Base-by-base conservation (phyloP, 1,140 invertebrate genomes). In the Drosophila nebulosa region DNA sequence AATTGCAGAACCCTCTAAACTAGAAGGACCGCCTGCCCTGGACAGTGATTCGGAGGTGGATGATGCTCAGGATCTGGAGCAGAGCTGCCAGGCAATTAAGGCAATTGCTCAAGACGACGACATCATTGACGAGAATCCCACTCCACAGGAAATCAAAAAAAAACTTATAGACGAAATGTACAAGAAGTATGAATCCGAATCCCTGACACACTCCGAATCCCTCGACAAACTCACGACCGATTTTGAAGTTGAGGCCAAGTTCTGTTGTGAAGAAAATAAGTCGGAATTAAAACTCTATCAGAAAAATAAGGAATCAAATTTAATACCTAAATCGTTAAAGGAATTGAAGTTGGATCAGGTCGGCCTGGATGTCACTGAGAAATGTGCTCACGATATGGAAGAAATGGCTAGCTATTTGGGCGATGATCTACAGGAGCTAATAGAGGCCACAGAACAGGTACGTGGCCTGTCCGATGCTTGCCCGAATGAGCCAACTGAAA, bases 311-410 rank as follows among this genome's bases (percentile, higher is more conserved):
- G 50, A 72, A 5, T 9, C 26, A 0, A 26, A n/a, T n/a, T n/a
- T 59, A 3, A 3, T 14, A 27, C 3, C 50, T 1, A 74, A 79
- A 14, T 78, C 42, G 7, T 27, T 52, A 3, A 60, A 78, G 2
- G 32, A 84, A 30, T 7, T 69, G 36, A 16, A 75, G 1, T 74
- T 62, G 1, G 81, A 89, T 6, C 30, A 46, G 16, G 69, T 89
- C 12, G 63, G 83, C 24, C 60, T 7, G 0, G 55, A 77, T 18
- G 77, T 70, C 1, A 84, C 74, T 53, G 64, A 74, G 1, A 75
- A 78, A 42, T 64, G 85, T 14, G 72, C 65, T 3, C 62, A 67
- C 16, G 79, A 90, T 30, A 59, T 90, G 56, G 32, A 73, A 35
- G 74, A 89, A 27, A 62, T 90, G 3, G 64, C 70, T 4, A 58